Conservation (phyloP, 1,140 invertebrate genomes). For the Papilio machaon region DNA sequence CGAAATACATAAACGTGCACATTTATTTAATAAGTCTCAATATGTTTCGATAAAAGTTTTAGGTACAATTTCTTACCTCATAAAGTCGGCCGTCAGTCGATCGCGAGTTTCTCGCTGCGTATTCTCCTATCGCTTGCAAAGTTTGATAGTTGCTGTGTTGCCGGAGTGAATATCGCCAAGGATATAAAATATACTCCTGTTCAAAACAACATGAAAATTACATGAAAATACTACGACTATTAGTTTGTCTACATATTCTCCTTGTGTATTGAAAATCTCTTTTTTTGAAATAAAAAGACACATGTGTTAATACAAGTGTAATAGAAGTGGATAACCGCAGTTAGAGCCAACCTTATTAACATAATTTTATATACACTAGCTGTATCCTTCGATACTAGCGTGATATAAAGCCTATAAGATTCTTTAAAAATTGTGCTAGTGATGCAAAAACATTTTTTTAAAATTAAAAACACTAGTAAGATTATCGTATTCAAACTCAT, state of each 20-base stretch:
- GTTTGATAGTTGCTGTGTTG: conserved; percentile 63
- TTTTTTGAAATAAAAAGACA: too few relatives aligned
- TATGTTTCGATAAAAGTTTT: too few relatives aligned
- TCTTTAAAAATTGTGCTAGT: too few relatives aligned
- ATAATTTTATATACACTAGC: too few relatives aligned
- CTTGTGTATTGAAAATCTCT: too few relatives aligned
- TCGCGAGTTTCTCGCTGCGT: conserved; percentile 66
- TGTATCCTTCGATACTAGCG: too few relatives aligned
- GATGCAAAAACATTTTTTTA: not conserved
- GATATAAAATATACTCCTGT: conserved; percentile 73
- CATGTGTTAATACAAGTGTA: too few relatives aligned
- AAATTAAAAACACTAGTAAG: not conserved
- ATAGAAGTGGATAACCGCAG: too few relatives aligned
- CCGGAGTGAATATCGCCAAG: conserved; percentile 69
- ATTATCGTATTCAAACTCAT: too few relatives aligned
- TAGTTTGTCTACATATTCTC: not conserved
- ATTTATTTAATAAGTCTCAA: not conserved
- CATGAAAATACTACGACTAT: not conserved
- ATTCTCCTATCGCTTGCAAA: conserved; percentile 73
- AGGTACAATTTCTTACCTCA: conserved; percentile 52
- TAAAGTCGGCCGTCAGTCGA: conserved; percentile 68
- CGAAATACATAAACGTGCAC: too few relatives aligned
- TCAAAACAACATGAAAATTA: conserved; percentile 32
- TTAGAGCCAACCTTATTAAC: too few relatives aligned
- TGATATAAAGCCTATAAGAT: too few relatives aligned